Percentiles rank a stretch among this genome's conserved stretches.
phyloP scores from a whole-genome alignment of 2,113 vertebrate species.

The Pseudorasbora parva region DNA sequence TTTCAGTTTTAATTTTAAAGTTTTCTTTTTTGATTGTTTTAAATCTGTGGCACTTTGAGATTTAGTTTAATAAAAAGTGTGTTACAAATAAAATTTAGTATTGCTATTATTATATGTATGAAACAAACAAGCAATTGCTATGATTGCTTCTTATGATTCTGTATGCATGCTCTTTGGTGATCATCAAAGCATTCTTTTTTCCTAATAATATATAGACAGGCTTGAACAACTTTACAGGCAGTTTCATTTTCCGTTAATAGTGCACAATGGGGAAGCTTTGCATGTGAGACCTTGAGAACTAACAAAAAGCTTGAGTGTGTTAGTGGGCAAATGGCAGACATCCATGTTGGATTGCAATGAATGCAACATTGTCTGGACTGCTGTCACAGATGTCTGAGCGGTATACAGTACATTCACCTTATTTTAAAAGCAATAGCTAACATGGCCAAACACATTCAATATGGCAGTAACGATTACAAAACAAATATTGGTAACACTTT shows the following conservation, averaged over 20 bases:
- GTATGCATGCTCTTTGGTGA: too few species aligned
- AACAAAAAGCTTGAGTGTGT: background rate
- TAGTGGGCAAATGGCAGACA: constrained; percentile 1
- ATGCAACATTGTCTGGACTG: constrained; percentile 6
- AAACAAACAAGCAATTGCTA: too few species aligned
- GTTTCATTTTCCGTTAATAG: background rate
- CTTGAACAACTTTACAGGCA: background rate
- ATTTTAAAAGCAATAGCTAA: background rate
- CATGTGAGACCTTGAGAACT: constrained; percentile 4
- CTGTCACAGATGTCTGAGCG: constrained; percentile 5
- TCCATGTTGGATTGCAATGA: constrained; percentile 20
- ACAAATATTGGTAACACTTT: too few species aligned
- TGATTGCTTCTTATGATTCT: too few species aligned
- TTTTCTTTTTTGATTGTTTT: too few species aligned
- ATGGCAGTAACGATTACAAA: background rate
- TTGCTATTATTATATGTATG: too few species aligned
- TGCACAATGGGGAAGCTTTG: background rate
- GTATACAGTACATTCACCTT: background rate
- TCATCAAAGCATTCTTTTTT: too few species aligned
- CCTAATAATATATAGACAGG: too few species aligned
- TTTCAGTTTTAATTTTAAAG: too few species aligned
- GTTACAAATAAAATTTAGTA: too few species aligned
- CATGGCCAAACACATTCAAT: background rate
- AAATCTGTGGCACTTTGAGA: too few species aligned
- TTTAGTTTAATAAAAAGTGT: too few species aligned